A percentile compares a stretch with the other conserved stretches of the same genome.
These are phyloP conservation scores for Lordiphosa collinella DNA, from an alignment of 1,140 invertebrate species.

Conservation along the genomic window DNA sequence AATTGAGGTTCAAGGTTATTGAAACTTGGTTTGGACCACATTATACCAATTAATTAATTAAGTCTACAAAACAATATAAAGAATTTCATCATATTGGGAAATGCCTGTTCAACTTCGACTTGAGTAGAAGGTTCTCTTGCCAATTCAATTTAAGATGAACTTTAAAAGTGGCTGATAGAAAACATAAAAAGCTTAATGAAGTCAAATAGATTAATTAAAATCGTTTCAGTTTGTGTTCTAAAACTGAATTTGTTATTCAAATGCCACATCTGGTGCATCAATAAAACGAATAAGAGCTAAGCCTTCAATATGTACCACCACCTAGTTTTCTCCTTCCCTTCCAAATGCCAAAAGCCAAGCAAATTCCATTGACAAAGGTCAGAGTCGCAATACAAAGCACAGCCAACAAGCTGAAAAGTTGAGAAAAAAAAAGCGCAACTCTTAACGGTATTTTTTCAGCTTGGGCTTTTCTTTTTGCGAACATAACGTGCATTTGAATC, in stretches of 20 bases:
- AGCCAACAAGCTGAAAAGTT: conserved; percentile 37
- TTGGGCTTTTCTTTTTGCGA: conserved; percentile 40
- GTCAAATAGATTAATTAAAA: too few relatives aligned
- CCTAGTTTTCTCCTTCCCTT: conserved; percentile 26
- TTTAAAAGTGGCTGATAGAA: too few relatives aligned
- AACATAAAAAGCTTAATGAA: too few relatives aligned
- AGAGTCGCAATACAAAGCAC: conserved; percentile 45
- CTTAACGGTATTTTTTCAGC: conserved; percentile 59
- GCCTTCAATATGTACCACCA: conserved; percentile 15
- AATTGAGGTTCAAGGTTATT: too few relatives aligned
- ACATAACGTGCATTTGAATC: conserved; percentile 77
- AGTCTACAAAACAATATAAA: too few relatives aligned
- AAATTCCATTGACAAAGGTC: conserved; percentile 75
- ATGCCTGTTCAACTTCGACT: too few relatives aligned
- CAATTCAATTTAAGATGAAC: too few relatives aligned
- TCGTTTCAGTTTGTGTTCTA: background rate
- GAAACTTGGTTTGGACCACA: too few relatives aligned
- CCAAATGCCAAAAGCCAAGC: conserved; percentile 31
- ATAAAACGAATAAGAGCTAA: conserved; percentile 42
- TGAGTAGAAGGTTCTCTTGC: too few relatives aligned
- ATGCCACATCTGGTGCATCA: conserved; percentile 24
- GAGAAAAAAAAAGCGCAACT: conserved; percentile 60
- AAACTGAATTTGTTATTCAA: background rate
- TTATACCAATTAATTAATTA: too few relatives aligned
- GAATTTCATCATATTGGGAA: too few relatives aligned